Base-by-base conservation (phyloP, 2,797 vertebrate genomes). In the Taenioides sp. region DNA sequence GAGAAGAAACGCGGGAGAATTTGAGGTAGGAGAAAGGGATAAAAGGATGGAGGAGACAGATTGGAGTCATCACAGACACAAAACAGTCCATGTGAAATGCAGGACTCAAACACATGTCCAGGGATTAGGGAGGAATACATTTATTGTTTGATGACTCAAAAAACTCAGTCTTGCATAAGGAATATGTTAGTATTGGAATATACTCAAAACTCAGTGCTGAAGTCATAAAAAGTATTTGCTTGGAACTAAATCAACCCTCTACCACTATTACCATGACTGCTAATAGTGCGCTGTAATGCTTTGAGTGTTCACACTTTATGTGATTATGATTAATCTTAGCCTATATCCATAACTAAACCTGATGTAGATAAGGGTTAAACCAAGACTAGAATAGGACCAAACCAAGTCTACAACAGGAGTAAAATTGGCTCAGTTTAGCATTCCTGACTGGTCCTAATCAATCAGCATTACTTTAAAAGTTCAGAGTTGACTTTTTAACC, bases 1-100 rank as follows among this genome's bases (percentile, higher is more conserved):
- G 59, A 60, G 66, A 73, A 79, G 69, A 65, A 10, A 20, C 27
- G 73, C 43, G 52, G 25, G 1, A 27, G 64, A 60, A 20, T n/a
- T 61, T 63, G 73, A 20, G 64, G 54, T 62, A 72, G 70, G 34
- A 49, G n/a, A 40, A 61, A 25, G 7, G 43, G 0, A 25, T 73
- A 72, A 34, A 54, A 37, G 65, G 66, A 50, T 22, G 50, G 25
- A n/a, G 27, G 4, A 74, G 0, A 71, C 20, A 49, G 23, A 76
- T 0, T 63, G 34, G 71, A 65, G 43, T 65, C 63, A 65, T 65
- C 40, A 65, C 49, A 22, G 63, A 65, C 43, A 49, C 63, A 64
- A 65, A 27, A 25, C 22, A 49, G 40, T 27, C 16, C 63, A 28
- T 47, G 63, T 11, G 34, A 63, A 63, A 63, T 63, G 7, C n/a